Base-by-base conservation (phyloP, 2,888 invertebrate species). In the Agonopterix heracliana region DNA sequence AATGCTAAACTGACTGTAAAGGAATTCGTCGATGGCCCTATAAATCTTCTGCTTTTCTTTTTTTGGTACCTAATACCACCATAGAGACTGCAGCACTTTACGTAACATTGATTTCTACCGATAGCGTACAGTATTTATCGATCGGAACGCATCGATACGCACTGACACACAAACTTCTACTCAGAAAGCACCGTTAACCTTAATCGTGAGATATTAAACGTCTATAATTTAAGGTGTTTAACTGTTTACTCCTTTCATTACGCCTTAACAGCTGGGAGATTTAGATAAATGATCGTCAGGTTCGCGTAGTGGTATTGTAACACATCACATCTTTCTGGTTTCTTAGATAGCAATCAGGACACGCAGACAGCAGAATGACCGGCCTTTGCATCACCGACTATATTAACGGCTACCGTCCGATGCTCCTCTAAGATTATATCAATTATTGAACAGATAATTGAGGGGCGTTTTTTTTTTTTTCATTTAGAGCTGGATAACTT, bases 1-100 rank as follows among this genome's bases (percentile, higher is more conserved):
- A 59, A 62, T 64, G 65, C 58, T 64, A 66, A 68, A 68, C 71
- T 66, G 68, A 64, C 66, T 75, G 74, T 74, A 68, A 77, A 75
- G 67, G 66, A 66, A 73, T 73, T 71, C 72, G 59, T 71, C 73
- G 67, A 66, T 74, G 64, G 57, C 56, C 51, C 52, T 54, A 71
- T 73, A 66, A 69, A 70, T 73, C 68, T 66, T 51, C 34, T 35
- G 50, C 56, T 66, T 65, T 61, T 59, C 61, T 55, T 61, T 62
- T 59, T 56, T 64, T 62, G 61, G 55, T 12, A 45, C 50, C 48
- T 12, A 26, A 10, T 13, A n/a, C 13, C 41, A 12, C 35, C 41
- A 34, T 10, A 12, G 26, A 10, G n/a, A 26, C 26, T 10, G 10
- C 13, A 26, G 26, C 26, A 38, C 2, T 41, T 34, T 42, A 42